A percentile compares a stretch with the other conserved stretches of the same genome.
Conservation (phyloP, 1,140 invertebrate genomes). For the Bombus sibiricus region DNA sequence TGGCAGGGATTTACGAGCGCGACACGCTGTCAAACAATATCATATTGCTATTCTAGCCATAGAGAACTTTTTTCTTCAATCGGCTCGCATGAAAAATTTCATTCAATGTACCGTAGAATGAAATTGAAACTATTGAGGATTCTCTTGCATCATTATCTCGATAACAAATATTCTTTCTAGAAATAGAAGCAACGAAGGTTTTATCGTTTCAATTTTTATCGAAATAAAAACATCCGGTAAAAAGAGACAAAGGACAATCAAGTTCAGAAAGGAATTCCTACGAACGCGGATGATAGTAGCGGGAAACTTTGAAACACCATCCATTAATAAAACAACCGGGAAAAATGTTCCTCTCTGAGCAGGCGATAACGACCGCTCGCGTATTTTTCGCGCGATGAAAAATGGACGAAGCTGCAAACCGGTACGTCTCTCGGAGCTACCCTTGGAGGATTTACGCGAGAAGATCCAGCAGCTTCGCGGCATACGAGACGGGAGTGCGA, state of each 20-base stretch:
- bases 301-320: conserved; percentile 16
- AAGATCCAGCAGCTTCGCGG: conserved; percentile 57
- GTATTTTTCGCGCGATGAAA: conserved; percentile 62
- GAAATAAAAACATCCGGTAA: neutral
- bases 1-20: neutral
- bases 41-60: neutral
- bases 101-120: too few species aligned
- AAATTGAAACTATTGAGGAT: too few species aligned
- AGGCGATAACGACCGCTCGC: conserved; percentile 62
- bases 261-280: neutral
- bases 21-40: neutral
- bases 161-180: too few species aligned
- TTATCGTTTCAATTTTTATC: neutral
- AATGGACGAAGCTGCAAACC: conserved; percentile 54
- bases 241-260: neutral
- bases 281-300: neutral
- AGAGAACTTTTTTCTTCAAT: too few species aligned
- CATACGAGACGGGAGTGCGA: conserved; percentile 68
- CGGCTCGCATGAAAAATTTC: too few species aligned
- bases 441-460: conserved; percentile 60
- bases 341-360: conserved; percentile 27
- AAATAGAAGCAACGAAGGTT: neutral
- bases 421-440: conserved; percentile 51
- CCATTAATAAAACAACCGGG: conserved; percentile 52
- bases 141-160: too few species aligned